A percentile compares a stretch with the other conserved stretches of the same genome.
Evolutionary conservation across 1,140 invertebrate species (phyloP).

Genomic region (Drosophila kepulauana): DNA sequence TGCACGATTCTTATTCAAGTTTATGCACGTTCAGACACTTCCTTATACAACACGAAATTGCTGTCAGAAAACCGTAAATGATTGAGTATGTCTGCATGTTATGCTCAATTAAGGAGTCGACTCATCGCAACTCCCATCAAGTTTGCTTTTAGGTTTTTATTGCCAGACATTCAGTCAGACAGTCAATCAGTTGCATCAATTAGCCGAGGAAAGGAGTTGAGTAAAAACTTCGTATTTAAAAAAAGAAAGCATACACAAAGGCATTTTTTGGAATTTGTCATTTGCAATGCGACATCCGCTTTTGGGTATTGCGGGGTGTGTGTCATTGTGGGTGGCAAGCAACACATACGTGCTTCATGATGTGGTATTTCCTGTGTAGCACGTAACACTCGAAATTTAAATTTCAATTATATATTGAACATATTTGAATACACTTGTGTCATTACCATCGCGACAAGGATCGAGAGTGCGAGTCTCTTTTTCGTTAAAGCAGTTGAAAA

Average conservation of each 20-base stretch:
- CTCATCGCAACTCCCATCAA: background rate
- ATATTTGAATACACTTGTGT: background rate
- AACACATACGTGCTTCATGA: constrained; percentile 2
- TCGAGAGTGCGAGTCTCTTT: constrained; percentile 4
- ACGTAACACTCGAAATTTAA: constrained; percentile 2
- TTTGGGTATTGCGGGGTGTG: constrained; percentile 1
- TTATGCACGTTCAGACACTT: constrained; percentile 58
- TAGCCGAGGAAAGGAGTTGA: background rate
- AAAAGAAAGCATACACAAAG: constrained; percentile 47
- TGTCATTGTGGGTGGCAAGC: constrained; percentile 3
- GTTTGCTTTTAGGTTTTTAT: background rate
- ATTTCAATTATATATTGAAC: constrained; percentile 2
- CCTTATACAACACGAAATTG: constrained; percentile 36
- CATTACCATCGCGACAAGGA: constrained; percentile 33
- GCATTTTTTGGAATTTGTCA: constrained; percentile 10
- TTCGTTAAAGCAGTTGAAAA: too few species aligned
- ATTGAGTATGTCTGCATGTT: background rate
- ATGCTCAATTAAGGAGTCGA: background rate
- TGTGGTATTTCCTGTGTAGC: constrained; percentile 22
- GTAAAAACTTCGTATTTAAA: background rate
- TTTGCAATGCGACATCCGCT: constrained; percentile 24
- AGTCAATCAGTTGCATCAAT: background rate
- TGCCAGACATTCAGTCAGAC: background rate
- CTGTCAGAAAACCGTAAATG: background rate
- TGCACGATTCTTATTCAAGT: constrained; percentile 60